Evolutionary conservation across 2,888 invertebrate species (phyloP).

Genomic region (Thymelicus lineola): DNA sequence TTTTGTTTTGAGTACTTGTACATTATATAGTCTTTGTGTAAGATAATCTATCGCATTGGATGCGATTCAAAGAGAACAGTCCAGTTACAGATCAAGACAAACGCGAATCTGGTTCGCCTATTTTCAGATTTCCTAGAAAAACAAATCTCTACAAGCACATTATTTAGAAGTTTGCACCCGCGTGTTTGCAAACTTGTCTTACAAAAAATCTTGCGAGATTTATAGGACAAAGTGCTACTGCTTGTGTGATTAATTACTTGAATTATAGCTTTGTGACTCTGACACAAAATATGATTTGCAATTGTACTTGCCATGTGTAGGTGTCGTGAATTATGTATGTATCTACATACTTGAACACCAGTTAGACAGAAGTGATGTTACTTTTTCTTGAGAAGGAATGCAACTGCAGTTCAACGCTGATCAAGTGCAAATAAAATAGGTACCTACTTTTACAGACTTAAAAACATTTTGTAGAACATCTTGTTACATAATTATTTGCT

Average conservation of each 20-base stretch:
- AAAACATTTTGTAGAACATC: too few species aligned
- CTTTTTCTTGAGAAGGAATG: too few species aligned
- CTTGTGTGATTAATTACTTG: not conserved
- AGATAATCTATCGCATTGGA: slow-evolving; percentile 58
- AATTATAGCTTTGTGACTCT: not conserved
- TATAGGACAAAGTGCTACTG: slow-evolving; percentile 30
- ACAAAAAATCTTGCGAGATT: slow-evolving; percentile 45
- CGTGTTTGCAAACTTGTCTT: slow-evolving; percentile 52
- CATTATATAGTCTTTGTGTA: slow-evolving; percentile 49
- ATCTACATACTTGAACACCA: too few species aligned
- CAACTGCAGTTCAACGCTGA: too few species aligned
- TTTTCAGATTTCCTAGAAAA: slow-evolving; percentile 62
- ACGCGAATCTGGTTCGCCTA: slow-evolving; percentile 61
- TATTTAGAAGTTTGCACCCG: slow-evolving; percentile 32
- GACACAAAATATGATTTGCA: not conserved
- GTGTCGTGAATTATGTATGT: too few species aligned
- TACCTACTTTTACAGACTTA: too few species aligned
- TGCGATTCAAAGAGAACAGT: slow-evolving; percentile 54
- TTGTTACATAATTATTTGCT: too few species aligned
- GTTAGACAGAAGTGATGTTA: too few species aligned
- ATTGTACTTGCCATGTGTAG: not conserved
- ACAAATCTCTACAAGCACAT: slow-evolving; percentile 39
- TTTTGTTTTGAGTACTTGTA: slow-evolving; percentile 43
- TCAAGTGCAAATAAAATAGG: too few species aligned
- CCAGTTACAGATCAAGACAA: slow-evolving; percentile 52